Evolutionary conservation across 2,888 invertebrate species (phyloP), one percentile per base, ranked within the genome.

Genomic region (Scaptomyza cyrtandrae): DNA sequence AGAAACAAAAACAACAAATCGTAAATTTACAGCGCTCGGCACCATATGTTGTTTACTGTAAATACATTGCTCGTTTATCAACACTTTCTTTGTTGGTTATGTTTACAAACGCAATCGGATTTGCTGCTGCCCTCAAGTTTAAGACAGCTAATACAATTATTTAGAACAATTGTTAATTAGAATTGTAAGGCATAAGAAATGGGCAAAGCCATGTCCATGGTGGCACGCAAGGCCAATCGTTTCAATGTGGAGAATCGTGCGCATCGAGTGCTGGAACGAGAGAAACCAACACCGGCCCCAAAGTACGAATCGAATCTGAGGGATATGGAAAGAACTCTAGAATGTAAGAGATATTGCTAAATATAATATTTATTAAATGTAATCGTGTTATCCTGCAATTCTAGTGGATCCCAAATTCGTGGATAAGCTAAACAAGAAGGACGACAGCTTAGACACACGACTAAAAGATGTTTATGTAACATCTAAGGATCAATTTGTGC

Each of bases 201-300:
- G 96, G 96, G 96, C 81, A 94, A 94, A 92, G 93, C 94, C 82
- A 92, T 94, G 77, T 94, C 96, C 1, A 92, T 92, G 79, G 91
- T 95, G 52, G 91, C 93, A 27, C 92, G 94, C 67, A 95, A 95
- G 16, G 83, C 93, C 14, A 94, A 94, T 89, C 94, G 95, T 29
- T 96, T 95, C 82, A 97, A 97, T 91, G 93, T 96, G 2, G 97
- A 96, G 90, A 95, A 94, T 91, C 94, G 97, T 71, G 96, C 96
- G 29, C 95, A 95, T 82, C 95, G 94, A 82, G 91, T 95, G 19
- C 94, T 97, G 75, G 94, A 95, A 46, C 95, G 95, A 86, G 94
- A 95, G 46, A 95, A 95, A 89, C 93, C 93, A 5, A 92, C 91
- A 67, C 93, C 94, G 16, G 96, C 97, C n/a, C 97, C 97, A 0